phyloP scores from a whole-genome alignment of 2,888 invertebrate species.

The Cryptophagus acutangulus region DNA sequence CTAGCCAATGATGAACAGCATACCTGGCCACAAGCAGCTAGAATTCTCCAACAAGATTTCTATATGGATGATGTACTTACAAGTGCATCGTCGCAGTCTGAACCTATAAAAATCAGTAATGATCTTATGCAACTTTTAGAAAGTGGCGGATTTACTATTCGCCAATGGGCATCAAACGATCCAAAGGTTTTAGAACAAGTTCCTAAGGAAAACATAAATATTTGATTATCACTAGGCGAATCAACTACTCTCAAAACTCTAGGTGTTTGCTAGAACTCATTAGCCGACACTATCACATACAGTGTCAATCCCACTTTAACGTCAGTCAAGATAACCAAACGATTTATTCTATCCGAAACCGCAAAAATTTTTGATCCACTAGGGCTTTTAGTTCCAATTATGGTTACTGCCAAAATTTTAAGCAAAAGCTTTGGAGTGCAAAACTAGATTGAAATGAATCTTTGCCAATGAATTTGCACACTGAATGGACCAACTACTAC shows the following conservation, averaged over 20 bases:
- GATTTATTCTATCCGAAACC: conserved; percentile 5
- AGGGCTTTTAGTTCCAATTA: conserved; percentile 2
- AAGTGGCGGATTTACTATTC: conserved; percentile 2
- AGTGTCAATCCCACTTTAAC: background rate
- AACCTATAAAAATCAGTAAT: background rate
- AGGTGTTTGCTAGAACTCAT: conserved; percentile 4
- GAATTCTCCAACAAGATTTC: conserved; percentile 8
- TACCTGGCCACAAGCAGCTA: conserved; percentile 3
- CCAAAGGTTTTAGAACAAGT: conserved; percentile 1
- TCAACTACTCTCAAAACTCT: conserved; percentile 8
- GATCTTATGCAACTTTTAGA: conserved; percentile 5
- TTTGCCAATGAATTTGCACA: conserved; percentile 1
- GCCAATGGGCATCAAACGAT: conserved; percentile 12
- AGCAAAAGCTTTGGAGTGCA: conserved; percentile 7
- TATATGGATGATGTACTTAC: conserved; percentile 14
- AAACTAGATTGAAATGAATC: conserved; percentile 9
- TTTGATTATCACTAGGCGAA: conserved; percentile 4
- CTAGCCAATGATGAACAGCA: conserved; percentile 9
- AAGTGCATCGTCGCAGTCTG: background rate
- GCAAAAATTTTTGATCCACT: conserved; percentile 10
- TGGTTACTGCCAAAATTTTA: conserved; percentile 8
- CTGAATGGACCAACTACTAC: background rate
- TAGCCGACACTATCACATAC: conserved; percentile 3
- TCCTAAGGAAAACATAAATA: conserved; percentile 2
- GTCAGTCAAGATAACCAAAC: conserved; percentile 6